A percentile compares a stretch with the other conserved stretches of the same genome.
Evolutionary conservation across 2,888 invertebrate genomes (phyloP).

Genomic region (Amiota minor): DNA sequence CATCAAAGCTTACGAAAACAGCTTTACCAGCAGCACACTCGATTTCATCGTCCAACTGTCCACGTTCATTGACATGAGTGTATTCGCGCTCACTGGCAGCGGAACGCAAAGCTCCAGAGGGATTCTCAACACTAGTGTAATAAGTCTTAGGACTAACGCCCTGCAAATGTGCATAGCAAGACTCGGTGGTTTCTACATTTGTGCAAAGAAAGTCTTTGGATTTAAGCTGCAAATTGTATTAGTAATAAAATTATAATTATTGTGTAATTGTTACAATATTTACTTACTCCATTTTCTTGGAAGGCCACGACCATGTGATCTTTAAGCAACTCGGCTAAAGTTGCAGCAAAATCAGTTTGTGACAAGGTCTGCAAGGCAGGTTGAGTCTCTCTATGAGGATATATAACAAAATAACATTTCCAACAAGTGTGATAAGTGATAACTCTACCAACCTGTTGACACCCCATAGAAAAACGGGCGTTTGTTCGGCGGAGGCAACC

Average conservation of each 20-base stretch:
- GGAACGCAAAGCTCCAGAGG: conserved; percentile 76
- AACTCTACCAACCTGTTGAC: conserved; percentile 64
- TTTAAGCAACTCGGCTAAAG: conserved; percentile 52
- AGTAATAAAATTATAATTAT: not conserved
- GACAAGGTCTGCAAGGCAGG: conserved; percentile 62
- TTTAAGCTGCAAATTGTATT: conserved; percentile 70
- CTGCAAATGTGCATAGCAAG: conserved; percentile 73
- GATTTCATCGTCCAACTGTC: conserved; percentile 56
- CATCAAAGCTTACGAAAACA: conserved; percentile 77
- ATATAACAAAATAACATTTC: not conserved
- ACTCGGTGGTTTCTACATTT: conserved; percentile 66
- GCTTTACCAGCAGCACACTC: conserved; percentile 74
- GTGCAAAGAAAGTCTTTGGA: conserved; percentile 74
- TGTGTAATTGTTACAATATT: conserved; percentile 20
- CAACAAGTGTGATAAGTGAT: not conserved
- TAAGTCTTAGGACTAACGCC: conserved; percentile 74
- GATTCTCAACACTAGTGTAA: conserved; percentile 78
- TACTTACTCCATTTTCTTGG: conserved; percentile 75
- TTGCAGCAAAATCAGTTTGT: conserved; percentile 59
- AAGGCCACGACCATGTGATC: conserved; percentile 74
- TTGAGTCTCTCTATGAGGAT: conserved; percentile 52
- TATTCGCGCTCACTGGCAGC: conserved; percentile 72
- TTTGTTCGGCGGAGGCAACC: conserved; percentile 71
- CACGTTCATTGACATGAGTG: conserved; percentile 56
- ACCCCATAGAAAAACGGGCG: conserved; percentile 79